Evolutionary conservation across 2,113 vertebrate genomes (phyloP), one percentile per base, ranked within the genome.

Genomic region (Nothocercus nigrocapillus): DNA sequence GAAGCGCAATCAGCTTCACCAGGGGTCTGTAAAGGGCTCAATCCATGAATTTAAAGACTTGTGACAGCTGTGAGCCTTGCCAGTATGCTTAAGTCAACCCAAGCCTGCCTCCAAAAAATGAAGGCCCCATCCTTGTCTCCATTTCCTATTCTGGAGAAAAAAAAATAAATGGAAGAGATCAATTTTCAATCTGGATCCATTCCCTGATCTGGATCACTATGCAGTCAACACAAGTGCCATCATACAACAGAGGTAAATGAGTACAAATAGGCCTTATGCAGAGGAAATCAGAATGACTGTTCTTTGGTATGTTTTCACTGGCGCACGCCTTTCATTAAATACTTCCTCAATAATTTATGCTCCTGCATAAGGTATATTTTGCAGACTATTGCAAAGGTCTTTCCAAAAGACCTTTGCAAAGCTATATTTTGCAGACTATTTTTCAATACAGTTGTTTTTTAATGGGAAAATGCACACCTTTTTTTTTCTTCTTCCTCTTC

Each of bases 271-370:
- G 54, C 16, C 30, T 58, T 30, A 16, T 32, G 30, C 28, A 58
- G 54, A 17, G 54, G 30, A 58, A 32, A 58, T 45, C 7, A 36
- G 34, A 44, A 24, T 2, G 20, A 21, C 38, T 58, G 28, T 6
- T 64, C 80, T 44, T 19, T 34, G 78, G 24, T 28, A 30, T n/a
- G 25, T 2, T 2, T 56, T 34, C 59, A 32, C n/a, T 3, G 24
- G 7, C 15, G 10, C n/a, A 36, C 27, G 7, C 0, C 0, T 5
- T 4, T 59, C 64, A 49, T 18, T 2, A 1, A 64, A n/a, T 9
- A 15, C 4, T 45, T 72, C 42, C 27, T 75, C 69, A 32, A 69
- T 49, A 14, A 11, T 32, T 54, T 25, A 6, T 10, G 14, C 28
- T 73, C 13, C 27, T 36, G 9, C 27, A 44, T 44, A 24, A 36